Evolutionary conservation across 2,113 vertebrate species (phyloP).

Genomic region (Arenaria interpres): DNA sequence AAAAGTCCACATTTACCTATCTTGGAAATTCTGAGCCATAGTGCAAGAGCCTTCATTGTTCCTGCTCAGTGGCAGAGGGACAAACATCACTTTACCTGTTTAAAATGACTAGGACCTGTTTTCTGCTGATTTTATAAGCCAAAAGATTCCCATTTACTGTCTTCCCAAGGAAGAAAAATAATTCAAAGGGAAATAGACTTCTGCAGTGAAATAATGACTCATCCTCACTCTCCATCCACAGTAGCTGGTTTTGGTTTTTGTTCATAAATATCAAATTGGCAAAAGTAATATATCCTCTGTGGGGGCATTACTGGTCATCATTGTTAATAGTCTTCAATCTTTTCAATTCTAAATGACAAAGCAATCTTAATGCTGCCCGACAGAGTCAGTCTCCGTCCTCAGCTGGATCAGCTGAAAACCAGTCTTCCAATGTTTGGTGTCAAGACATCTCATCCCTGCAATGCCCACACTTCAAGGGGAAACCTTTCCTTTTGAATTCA

Average conservation of each 20-base stretch:
- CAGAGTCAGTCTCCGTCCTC: not conserved
- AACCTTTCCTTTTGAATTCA: not conserved
- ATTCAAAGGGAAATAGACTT: not conserved
- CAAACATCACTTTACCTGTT: not conserved
- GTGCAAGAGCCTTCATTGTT: not conserved
- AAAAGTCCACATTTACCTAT: not conserved
- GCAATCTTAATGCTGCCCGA: not conserved
- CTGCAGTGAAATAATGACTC: not conserved
- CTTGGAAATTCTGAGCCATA: not conserved
- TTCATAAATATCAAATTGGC: not conserved
- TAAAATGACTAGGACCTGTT: not conserved
- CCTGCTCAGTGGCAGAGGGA: not conserved
- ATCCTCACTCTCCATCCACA: not conserved
- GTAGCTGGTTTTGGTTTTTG: not conserved
- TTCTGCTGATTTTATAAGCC: not conserved
- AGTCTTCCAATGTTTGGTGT: not conserved
- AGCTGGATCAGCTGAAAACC: not conserved
- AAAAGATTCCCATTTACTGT: not conserved
- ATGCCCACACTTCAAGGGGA: not conserved
- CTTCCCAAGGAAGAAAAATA: not conserved
- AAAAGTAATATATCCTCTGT: not conserved
- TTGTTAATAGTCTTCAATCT: not conserved
- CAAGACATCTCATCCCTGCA: not conserved
- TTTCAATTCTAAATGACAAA: not conserved
- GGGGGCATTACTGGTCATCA: not conserved